A percentile compares a stretch with the other conserved stretches of the same genome.
Conservation (phyloP, 2,888 invertebrate species). For the Acanthosepion pharaonis region DNA sequence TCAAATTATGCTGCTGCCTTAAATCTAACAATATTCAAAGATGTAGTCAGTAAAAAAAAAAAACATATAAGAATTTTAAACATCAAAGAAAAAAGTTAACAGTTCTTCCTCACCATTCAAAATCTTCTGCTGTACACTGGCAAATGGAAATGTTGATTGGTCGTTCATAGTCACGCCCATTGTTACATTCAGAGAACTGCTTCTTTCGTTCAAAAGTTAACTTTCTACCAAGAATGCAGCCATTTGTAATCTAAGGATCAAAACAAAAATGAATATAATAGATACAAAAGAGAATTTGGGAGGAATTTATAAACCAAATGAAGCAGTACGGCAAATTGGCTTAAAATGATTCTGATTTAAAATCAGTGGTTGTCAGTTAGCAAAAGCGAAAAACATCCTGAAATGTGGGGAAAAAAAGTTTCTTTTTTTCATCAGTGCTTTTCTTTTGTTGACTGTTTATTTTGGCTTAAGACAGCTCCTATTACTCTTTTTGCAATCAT, state of each 20-base stretch:
- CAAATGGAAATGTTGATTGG: constrained; percentile 57
- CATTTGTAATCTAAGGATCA: not conserved
- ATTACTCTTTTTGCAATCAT: no score
- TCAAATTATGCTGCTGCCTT: not conserved
- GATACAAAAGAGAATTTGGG: not conserved
- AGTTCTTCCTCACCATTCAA: constrained; percentile 66
- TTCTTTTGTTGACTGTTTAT: not conserved
- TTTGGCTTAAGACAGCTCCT: no score
- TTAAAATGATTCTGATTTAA: not conserved
- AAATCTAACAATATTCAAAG: not conserved
- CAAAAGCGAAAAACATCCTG: not conserved
- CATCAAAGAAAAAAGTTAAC: not conserved
- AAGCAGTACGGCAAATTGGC: not conserved
- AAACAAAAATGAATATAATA: constrained; percentile 22
- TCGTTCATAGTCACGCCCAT: constrained; percentile 61
- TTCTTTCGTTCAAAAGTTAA: constrained; percentile 62
- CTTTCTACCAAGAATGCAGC: constrained; percentile 66
- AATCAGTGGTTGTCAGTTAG: not conserved
- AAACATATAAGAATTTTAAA: not conserved
- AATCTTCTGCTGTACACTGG: constrained; percentile 64
- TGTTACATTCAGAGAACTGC: constrained; percentile 60
- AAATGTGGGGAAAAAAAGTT: not conserved
- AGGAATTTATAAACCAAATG: not conserved
- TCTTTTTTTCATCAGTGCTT: not conserved
- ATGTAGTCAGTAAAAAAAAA: not conserved